A percentile compares a stretch with the other conserved stretches of the same genome.
phyloP scores from a whole-genome alignment of 2,888 invertebrate species.

The Sylvicola fuscatus region DNA sequence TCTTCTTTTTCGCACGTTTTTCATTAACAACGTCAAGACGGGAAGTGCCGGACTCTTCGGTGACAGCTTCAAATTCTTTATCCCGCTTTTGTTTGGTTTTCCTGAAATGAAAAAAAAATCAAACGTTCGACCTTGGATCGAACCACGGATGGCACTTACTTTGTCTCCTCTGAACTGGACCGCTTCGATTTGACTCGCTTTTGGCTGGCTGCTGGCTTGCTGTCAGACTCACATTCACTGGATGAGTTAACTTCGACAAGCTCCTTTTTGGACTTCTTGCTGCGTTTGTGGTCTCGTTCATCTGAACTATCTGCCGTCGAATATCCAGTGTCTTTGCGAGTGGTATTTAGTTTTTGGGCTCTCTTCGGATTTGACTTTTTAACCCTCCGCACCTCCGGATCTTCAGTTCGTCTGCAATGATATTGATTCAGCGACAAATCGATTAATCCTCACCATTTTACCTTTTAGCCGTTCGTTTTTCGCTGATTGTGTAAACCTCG shows the following conservation, averaged over 20 bases:
- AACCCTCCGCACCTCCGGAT: constrained; percentile 14
- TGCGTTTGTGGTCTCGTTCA: constrained; percentile 18
- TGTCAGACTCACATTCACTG: neutral
- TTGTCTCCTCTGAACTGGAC: constrained; percentile 1
- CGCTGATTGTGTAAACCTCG: constrained; percentile 30
- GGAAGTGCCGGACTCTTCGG: constrained; percentile 6
- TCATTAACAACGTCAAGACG: constrained; percentile 7
- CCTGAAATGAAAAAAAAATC: neutral
- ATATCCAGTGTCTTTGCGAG: constrained; percentile 43
- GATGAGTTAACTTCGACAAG: too few relatives aligned
- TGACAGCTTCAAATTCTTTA: constrained; percentile 8
- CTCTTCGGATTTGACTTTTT: constrained; percentile 18
- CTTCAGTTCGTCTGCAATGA: neutral
- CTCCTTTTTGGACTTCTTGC: constrained; percentile 1
- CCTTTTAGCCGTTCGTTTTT: constrained; percentile 12
- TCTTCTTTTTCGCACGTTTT: constrained; percentile 7
- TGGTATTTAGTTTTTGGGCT: neutral
- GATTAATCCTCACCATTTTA: neutral
- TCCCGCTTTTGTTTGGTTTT: constrained; percentile 1
- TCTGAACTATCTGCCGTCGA: constrained; percentile 47
- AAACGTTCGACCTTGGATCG: too few relatives aligned
- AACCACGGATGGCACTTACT: neutral
- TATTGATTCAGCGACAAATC: neutral
- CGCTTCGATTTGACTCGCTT: neutral
- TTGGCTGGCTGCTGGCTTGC: neutral